Evolutionary conservation across 2,888 invertebrate genomes (phyloP).

Genomic region (Cybosia mesomella): DNA sequence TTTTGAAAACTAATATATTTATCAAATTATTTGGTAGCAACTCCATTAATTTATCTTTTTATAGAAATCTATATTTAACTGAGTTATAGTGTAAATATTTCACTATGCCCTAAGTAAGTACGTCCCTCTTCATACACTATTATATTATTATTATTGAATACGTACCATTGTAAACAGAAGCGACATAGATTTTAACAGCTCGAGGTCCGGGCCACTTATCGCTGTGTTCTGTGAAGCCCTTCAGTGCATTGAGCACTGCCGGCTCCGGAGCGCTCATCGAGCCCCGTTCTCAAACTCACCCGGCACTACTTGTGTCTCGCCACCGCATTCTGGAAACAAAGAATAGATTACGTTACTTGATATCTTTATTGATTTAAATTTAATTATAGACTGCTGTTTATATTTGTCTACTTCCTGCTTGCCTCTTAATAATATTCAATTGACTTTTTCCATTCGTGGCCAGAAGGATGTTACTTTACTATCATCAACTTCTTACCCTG

Average conservation of each 20-base stretch:
- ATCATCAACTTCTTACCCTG: neutral
- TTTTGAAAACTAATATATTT: too few relatives aligned
- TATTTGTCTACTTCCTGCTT: neutral
- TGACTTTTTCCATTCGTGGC: neutral
- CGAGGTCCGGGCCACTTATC: conserved; percentile 87
- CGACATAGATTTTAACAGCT: conserved; percentile 87
- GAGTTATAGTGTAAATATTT: too few relatives aligned
- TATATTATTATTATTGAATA: too few relatives aligned
- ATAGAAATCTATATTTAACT: too few relatives aligned
- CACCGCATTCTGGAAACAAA: conserved; percentile 71
- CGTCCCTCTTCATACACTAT: too few relatives aligned
- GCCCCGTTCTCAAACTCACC: conserved; percentile 65
- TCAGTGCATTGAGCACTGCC: conserved; percentile 83
- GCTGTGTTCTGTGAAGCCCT: conserved; percentile 75
- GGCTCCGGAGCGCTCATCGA: conserved; percentile 85
- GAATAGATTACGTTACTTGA: conserved; percentile 28
- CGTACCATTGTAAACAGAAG: conserved; percentile 86
- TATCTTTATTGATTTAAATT: conserved; percentile 2
- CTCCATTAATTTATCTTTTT: too few relatives aligned
- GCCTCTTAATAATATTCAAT: neutral
- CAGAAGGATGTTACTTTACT: neutral
- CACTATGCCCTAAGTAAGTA: too few relatives aligned
- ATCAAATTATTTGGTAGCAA: too few relatives aligned
- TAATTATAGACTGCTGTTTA: neutral
- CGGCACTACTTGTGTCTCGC: conserved; percentile 63